Evolutionary conservation across 2,797 vertebrate species (phyloP), one percentile per base, ranked within the genome.

Genomic region (Alectoris magna): DNA sequence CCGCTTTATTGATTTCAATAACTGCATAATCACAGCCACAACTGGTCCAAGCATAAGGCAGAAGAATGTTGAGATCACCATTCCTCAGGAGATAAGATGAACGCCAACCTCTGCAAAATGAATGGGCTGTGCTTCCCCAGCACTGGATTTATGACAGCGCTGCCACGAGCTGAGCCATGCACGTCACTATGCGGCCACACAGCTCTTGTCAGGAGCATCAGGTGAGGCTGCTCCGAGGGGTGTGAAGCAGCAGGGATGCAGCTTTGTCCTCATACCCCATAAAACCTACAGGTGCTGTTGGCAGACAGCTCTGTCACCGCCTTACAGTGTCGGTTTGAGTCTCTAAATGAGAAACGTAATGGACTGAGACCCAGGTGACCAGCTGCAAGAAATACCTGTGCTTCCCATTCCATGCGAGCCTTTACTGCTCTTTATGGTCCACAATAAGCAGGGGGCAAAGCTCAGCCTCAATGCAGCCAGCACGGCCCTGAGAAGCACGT

Each of bases 401-500:
- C 59, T 84, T 67, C 67, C 67, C 51, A 31, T 29, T 31, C 10
- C 51, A 29, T 18, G 27, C 51, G 31, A 78, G 26, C 12, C n/a
- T 87, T 29, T 36, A 49, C 73, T 75, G 23, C 11, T 89, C 51
- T 87, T 74, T 81, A 84, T 14, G 31, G 68, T 19, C 39, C 38
- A 5, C 0, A 0, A 56, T 48, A 90, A 91, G 84, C 78, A 84
- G 51, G 86, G 88, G 78, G 90, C 91, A 93, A 84, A 94, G 84
- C 80, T 24, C 56, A 58, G 29, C 6, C 71, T 69, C 36, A 36
- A 60, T 49, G 73, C 1, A 6, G 1, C 62, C 15, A 27, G 88
- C 4, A 39, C 74, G 86, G 73, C 90, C 88, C 62, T 4, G 3
- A 90, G 84, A 86, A 90, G 31, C 0, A 0, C 1, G 1, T 39